These are phyloP conservation scores for Trinorchestia longiramus DNA, from an alignment of 1,140 invertebrate species.

Conservation along the genomic window DNA sequence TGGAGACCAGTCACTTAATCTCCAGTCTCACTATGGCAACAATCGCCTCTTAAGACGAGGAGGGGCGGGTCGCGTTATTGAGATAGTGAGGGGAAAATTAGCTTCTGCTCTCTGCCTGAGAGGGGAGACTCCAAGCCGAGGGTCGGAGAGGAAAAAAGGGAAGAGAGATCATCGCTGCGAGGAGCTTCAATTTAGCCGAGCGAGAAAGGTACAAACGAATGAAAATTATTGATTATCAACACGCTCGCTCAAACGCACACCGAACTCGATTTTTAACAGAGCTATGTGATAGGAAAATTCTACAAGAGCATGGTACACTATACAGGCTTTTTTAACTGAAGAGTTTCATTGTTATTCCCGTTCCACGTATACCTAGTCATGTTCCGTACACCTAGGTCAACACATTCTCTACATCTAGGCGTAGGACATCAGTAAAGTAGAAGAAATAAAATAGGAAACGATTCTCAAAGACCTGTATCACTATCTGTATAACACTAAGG, in stretches of 20 bases:
- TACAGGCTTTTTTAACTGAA: background rate
- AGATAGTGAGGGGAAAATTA: constrained; percentile 46
- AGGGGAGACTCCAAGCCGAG: constrained; percentile 38
- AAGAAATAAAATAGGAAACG: background rate
- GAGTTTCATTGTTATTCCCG: background rate
- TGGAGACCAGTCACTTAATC: background rate
- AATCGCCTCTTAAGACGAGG: background rate
- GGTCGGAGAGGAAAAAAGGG: constrained; percentile 10
- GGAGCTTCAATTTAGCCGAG: constrained; percentile 32
- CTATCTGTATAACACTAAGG: background rate
- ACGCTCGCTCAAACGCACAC: background rate
- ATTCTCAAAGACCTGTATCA: background rate
- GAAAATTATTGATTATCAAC: background rate
- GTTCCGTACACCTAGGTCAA: background rate
- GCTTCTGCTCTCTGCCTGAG: background rate
- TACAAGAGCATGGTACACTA: background rate
- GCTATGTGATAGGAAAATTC: background rate
- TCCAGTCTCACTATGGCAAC: constrained; percentile 27
- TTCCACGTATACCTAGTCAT: too few relatives aligned
- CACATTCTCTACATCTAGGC: background rate
- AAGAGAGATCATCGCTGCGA: background rate
- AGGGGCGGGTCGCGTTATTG: constrained; percentile 34
- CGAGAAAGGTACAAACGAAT: background rate
- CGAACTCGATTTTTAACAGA: background rate
- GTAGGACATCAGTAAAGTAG: background rate